These are phyloP conservation scores for Cyclophora albipunctata DNA, from an alignment of 2,888 invertebrate species.

Conservation along the genomic window DNA sequence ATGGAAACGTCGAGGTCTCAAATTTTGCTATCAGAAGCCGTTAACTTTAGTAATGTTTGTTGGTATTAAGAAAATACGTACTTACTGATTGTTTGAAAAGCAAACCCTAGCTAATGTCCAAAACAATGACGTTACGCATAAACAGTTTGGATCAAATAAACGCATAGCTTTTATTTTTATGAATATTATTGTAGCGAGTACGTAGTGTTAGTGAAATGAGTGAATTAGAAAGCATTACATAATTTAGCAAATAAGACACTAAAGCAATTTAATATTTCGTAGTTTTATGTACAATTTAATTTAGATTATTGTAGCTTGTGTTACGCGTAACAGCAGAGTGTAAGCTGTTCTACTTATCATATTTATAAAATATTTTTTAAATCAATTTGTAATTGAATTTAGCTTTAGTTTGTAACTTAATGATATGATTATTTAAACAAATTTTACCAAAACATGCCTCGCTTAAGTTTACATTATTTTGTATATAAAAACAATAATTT, in stretches of 20 bases:
- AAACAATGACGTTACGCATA: too few relatives aligned
- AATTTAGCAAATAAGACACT: slow-evolving; percentile 31
- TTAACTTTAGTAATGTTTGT: too few relatives aligned
- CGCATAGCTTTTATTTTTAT: slow-evolving; percentile 20
- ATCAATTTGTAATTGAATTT: too few relatives aligned
- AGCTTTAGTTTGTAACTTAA: slow-evolving; percentile 34
- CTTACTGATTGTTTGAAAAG: too few relatives aligned
- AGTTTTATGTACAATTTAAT: slow-evolving; percentile 48
- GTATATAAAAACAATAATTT: slow-evolving; percentile 49
- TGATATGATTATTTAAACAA: slow-evolving; percentile 57
- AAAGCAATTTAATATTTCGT: slow-evolving; percentile 52
- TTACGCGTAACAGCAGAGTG: too few relatives aligned
- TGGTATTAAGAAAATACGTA: too few relatives aligned
- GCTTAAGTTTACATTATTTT: slow-evolving; percentile 64
- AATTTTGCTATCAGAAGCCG: too few relatives aligned
- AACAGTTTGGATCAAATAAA: slow-evolving; percentile 2
- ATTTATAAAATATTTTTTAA: not conserved
- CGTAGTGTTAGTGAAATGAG: slow-evolving; percentile 23
- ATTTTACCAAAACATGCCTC: slow-evolving; percentile 74
- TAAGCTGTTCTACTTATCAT: too few relatives aligned
- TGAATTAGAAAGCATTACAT: slow-evolving; percentile 30
- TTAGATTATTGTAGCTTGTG: slow-evolving; percentile 1
- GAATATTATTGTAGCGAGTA: slow-evolving; percentile 17
- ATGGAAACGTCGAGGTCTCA: too few relatives aligned
- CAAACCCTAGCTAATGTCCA: too few relatives aligned